Percentiles rank a stretch among this genome's conserved stretches.
Conservation (phyloP, 2,113 vertebrate genomes). For the Blennius ocellaris region DNA sequence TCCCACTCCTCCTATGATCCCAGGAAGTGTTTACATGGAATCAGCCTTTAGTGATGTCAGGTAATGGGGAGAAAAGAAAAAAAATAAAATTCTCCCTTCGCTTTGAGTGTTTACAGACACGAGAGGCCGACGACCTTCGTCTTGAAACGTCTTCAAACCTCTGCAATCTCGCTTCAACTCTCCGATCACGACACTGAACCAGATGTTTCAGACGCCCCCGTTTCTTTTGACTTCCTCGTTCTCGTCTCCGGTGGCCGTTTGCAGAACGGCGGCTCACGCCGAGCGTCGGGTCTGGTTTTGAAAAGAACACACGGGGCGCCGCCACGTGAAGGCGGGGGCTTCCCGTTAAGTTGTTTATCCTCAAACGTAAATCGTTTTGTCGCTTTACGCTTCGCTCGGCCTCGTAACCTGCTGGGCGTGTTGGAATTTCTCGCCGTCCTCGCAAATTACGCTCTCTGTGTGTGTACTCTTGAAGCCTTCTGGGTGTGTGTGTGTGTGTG, state of each 20-base stretch:
- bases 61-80: constrained; percentile 66
- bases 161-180: constrained; percentile 27
- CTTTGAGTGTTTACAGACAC: constrained; percentile 61
- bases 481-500: constrained; percentile 12
- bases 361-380: constrained; percentile 49
- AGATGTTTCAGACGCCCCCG: constrained; percentile 32
- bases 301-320: neutral
- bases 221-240: neutral
- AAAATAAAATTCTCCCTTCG: constrained; percentile 41
- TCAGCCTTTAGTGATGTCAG: constrained; percentile 43
- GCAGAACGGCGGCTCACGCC: constrained; percentile 1
- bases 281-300: constrained; percentile 8
- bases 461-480: constrained; percentile 10
- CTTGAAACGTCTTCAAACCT: constrained; percentile 59
- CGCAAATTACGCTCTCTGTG: constrained; percentile 11
- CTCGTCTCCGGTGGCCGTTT: constrained; percentile 14
- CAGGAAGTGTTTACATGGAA: constrained; percentile 60
- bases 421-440: constrained; percentile 11
- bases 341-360: constrained; percentile 37
- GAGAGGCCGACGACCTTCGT: constrained; percentile 50
- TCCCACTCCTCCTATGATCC: constrained; percentile 27
- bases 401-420: constrained; percentile 33
- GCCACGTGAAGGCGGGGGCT: constrained; percentile 50
- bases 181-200: constrained; percentile 29
- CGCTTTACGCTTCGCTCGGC: constrained; percentile 39